phyloP scores from a whole-genome alignment of 53 echinoderm and acorn worm genomes.

The Zoroaster sp. region DNA sequence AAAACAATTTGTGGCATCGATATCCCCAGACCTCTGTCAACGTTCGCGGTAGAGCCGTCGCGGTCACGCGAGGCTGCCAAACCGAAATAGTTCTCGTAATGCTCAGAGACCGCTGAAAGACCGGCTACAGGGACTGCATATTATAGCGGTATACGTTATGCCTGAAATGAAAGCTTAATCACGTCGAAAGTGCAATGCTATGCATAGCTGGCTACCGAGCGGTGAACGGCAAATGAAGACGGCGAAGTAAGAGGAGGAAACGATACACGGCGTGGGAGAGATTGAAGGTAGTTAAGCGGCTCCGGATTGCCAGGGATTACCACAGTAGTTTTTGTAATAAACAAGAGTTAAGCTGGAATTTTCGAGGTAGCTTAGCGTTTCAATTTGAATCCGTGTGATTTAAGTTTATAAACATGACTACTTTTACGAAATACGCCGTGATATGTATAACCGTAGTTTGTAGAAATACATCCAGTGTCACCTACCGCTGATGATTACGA shows the following conservation, averaged over 20 bases:
- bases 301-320: constrained; percentile 8
- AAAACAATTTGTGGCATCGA: neutral
- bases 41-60: constrained; percentile 1
- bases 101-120: constrained; percentile 1
- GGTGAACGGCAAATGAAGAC: neutral
- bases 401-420: too few species aligned
- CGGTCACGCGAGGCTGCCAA: neutral
- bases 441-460: too few species aligned
- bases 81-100: constrained; percentile 18
- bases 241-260: neutral
- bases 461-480: too few species aligned
- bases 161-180: constrained; percentile 28
- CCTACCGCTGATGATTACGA: too few species aligned
- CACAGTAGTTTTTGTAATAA: too few species aligned
- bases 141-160: neutral
- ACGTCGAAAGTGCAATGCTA: constrained; percentile 22
- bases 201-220: neutral
- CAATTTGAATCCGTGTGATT: too few species aligned
- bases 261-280: neutral
- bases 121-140: neutral
- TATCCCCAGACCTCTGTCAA: neutral
- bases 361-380: neutral
- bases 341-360: neutral
- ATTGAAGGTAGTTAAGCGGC: neutral
- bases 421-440: too few species aligned